Conservation (phyloP, 1,140 invertebrate species). For the Bombyx mori region DNA sequence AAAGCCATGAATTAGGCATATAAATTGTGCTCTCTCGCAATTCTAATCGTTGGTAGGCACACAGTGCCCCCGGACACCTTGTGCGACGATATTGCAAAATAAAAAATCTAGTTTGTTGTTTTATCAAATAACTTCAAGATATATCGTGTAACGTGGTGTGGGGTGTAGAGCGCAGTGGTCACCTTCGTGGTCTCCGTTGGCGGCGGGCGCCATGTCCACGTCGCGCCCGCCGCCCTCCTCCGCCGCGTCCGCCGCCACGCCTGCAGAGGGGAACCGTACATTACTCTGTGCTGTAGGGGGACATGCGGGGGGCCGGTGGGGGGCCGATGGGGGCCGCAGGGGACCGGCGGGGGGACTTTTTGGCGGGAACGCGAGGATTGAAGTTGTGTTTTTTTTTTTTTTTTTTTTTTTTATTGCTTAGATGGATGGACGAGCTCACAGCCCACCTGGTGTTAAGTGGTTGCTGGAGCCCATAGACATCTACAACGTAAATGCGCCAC, state of each 20-base stretch:
- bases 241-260: constrained; percentile 15
- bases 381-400: no score
- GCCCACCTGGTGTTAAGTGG: no score
- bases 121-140: no score
- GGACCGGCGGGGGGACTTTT: not conserved
- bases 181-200: constrained; percentile 2
- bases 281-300: not conserved
- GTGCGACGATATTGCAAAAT: not conserved
- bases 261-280: constrained; percentile 9
- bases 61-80: not conserved
- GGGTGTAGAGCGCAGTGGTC: not conserved
- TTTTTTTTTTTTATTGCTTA: no score
- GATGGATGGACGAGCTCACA: no score
- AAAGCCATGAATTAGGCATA: no score
- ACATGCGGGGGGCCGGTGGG: not conserved
- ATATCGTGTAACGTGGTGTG: not conserved
- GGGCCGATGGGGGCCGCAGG: not conserved
- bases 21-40: no score
- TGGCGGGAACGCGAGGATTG: not conserved
- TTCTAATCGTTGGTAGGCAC: no score
- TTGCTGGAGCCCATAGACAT: no score
- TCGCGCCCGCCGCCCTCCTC: constrained; percentile 19
- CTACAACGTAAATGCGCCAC: no score
- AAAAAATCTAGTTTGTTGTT: no score
- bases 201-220: constrained; percentile 36